A percentile compares a stretch with the other conserved stretches of the same genome.
Evolutionary conservation across 2,888 invertebrate species (phyloP).

Genomic region (Megastigmus dorsalis): DNA sequence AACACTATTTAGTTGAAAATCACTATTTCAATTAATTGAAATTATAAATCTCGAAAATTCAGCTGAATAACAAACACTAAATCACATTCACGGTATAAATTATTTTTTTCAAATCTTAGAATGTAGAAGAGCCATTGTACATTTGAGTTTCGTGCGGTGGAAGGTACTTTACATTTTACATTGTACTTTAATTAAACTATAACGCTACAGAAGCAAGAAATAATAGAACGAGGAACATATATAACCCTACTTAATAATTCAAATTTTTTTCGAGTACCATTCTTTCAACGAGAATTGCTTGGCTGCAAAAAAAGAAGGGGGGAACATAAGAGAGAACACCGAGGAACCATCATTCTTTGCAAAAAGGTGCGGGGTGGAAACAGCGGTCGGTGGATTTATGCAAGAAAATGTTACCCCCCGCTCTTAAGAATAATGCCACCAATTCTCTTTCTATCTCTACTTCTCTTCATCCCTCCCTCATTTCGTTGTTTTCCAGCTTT

Average conservation of each 20-base stretch:
- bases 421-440: conserved; percentile 33
- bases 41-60: too few relatives aligned
- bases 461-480: neutral
- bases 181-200: neutral
- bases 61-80: too few relatives aligned
- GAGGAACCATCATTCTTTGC: conserved; percentile 4
- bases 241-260: conserved; percentile 23
- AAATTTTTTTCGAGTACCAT: conserved; percentile 1
- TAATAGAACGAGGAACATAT: neutral
- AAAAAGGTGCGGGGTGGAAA: too few relatives aligned
- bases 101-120: too few relatives aligned
- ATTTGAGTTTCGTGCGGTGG: too few relatives aligned
- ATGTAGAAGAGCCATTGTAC: too few relatives aligned
- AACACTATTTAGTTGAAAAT: too few relatives aligned
- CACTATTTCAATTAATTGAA: too few relatives aligned
- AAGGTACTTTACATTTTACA: neutral
- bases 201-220: neutral
- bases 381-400: conserved; percentile 26
- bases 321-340: neutral
- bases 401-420: conserved; percentile 30
- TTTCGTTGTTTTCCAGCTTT: neutral
- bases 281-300: conserved; percentile 14
- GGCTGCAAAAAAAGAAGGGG: neutral
- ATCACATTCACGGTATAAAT: too few relatives aligned
- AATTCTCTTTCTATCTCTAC: neutral